A percentile compares a stretch with the other conserved stretches of the same genome.
Evolutionary conservation across 2,888 invertebrate genomes (phyloP).

Genomic region (Herminia tarsipennalis): DNA sequence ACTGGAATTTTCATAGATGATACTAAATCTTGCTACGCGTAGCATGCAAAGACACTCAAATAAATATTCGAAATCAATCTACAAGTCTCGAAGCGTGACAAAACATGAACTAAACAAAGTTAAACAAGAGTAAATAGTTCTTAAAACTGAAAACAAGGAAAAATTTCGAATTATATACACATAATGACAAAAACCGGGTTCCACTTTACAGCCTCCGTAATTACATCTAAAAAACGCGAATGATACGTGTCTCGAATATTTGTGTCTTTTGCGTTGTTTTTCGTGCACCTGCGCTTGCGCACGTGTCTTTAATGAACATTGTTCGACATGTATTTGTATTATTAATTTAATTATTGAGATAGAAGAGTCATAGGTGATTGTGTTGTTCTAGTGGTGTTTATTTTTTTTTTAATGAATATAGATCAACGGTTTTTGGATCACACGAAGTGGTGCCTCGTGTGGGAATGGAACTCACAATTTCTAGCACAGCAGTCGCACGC

Average conservation of each 20-base stretch:
- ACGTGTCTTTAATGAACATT: constrained; percentile 18
- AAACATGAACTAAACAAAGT: too few relatives aligned
- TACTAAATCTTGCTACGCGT: too few relatives aligned
- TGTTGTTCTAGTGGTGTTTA: not conserved
- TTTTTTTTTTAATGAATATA: too few relatives aligned
- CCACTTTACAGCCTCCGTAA: constrained; percentile 24
- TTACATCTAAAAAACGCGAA: constrained; percentile 37
- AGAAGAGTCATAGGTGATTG: not conserved
- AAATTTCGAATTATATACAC: not conserved
- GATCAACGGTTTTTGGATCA: too few relatives aligned
- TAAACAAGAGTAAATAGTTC: not conserved
- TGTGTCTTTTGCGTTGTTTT: constrained; percentile 18
- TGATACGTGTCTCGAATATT: constrained; percentile 40
- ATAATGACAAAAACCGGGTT: constrained; percentile 14
- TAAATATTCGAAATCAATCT: too few relatives aligned
- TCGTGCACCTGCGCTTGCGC: constrained; percentile 31
- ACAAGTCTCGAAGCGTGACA: too few relatives aligned
- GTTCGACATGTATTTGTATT: constrained; percentile 8
- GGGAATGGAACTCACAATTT: too few relatives aligned
- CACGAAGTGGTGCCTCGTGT: too few relatives aligned
- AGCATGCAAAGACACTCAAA: too few relatives aligned
- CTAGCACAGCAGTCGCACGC: too few relatives aligned
- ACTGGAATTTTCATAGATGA: too few relatives aligned
- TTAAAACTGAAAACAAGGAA: not conserved
- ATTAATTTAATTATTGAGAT: constrained; percentile 1